phyloP scores from a whole-genome alignment of 2,888 invertebrate genomes.

The Notodonta ziczac region DNA sequence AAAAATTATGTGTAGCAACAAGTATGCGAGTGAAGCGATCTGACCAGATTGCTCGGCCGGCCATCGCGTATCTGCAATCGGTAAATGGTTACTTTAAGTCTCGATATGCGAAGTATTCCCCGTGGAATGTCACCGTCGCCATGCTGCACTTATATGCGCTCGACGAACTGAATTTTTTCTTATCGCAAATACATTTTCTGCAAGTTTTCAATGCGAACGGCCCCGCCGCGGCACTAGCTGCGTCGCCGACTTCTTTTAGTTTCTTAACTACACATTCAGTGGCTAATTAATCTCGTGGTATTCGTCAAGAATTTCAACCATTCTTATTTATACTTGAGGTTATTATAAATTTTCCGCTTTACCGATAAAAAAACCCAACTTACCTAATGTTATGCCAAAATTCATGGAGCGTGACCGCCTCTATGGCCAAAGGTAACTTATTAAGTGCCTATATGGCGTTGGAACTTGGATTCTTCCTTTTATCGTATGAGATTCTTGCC shows the following conservation, averaged over 20 bases:
- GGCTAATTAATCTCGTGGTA: slow-evolving; percentile 50
- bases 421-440: neutral
- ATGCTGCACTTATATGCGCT: slow-evolving; percentile 79
- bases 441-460: too few species aligned
- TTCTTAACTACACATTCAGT: slow-evolving; percentile 29
- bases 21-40: slow-evolving; percentile 77
- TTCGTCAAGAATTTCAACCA: slow-evolving; percentile 39
- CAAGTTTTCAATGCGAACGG: slow-evolving; percentile 76
- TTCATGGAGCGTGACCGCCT: slow-evolving; percentile 34
- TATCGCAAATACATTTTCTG: slow-evolving; percentile 83
- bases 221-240: slow-evolving; percentile 44
- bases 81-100: slow-evolving; percentile 83
- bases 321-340: slow-evolving; percentile 40
- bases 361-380: slow-evolving; percentile 36
- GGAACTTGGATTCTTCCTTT: neutral
- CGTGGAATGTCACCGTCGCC: slow-evolving; percentile 79
- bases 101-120: slow-evolving; percentile 79
- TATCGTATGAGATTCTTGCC: slow-evolving; percentile 46
- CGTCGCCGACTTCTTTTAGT: slow-evolving; percentile 40
- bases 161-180: slow-evolving; percentile 82
- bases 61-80: slow-evolving; percentile 84
- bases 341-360: slow-evolving; percentile 38
- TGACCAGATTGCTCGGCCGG: slow-evolving; percentile 78
- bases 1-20: slow-evolving; percentile 76
- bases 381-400: slow-evolving; percentile 33